Conservation (phyloP, 2,113 vertebrate species). For the Catharus fuscescens region DNA sequence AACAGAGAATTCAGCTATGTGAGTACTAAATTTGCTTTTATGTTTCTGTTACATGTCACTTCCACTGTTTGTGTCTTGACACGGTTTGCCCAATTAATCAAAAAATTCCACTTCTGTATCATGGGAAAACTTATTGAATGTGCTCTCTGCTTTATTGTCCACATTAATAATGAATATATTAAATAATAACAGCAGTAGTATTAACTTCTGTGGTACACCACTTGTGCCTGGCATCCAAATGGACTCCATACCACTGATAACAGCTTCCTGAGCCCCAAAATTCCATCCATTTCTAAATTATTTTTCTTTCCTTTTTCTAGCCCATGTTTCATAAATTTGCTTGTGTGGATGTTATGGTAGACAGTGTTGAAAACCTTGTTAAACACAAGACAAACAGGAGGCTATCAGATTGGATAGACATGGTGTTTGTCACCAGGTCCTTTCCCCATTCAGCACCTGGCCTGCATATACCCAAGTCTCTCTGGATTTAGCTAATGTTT, state of each 20-base stretch:
- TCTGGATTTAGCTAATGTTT: neutral
- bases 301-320: neutral
- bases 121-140: neutral
- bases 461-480: neutral
- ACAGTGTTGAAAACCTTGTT: neutral
- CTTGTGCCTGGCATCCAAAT: neutral
- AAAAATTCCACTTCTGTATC: neutral
- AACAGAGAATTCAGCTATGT: neutral
- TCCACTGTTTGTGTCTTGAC: neutral
- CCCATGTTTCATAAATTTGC: neutral
- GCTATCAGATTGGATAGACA: rapidly evolving
- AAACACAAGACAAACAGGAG: neutral
- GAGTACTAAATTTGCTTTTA: neutral
- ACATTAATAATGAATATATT: neutral
- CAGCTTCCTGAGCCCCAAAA: neutral
- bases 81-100: neutral
- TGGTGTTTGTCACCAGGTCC: neutral
- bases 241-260: neutral
- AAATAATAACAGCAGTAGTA: neutral
- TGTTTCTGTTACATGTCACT: neutral
- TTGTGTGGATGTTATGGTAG: neutral
- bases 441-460: neutral
- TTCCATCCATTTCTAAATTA: neutral
- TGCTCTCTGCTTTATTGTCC: neutral
- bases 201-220: neutral